Base-by-base conservation (phyloP, 2,888 invertebrate species). In the Coelopa pilipes region DNA sequence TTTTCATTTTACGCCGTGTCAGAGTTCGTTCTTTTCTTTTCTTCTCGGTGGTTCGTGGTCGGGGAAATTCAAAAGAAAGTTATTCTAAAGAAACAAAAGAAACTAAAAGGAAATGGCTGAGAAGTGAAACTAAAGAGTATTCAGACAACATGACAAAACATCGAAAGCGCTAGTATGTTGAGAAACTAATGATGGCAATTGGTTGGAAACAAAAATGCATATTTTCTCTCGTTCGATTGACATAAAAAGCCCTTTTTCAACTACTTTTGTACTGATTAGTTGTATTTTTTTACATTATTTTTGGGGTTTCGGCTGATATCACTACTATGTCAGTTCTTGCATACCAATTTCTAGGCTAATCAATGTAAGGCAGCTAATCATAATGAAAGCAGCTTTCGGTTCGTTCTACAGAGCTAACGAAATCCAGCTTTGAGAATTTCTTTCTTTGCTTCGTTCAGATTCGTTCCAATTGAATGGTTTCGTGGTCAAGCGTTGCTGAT, bases 351-450 rank as follows among this genome's bases (percentile, higher is more conserved):
- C 17, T 59, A 73, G 50, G 63, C 45, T 74, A 60, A 21, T 50
- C 55, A 70, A 74, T 72, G 17, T 73, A 67, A 59, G 69, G 15
- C 67, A 46, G 49, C 62, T 67, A 72, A 72, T 72, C 72, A 70
- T 74, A 74, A 70, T 71, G 69, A 74, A 78, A 76, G 75, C 75
- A 76, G 71, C 74, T 76, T 63, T 72, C 24, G 24, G 50, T 68
- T 24, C 49, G n/a, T 53, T 55, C 57, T 59, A 47, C 19, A 67
- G 60, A 73, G 65, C 67, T 70, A 62, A 74, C 72, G 75, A 75
- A 76, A 76, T 78, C 79, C 78, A 78, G 76, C 75, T 76, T 71
- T 77, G 79, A 78, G 79, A 79, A 79, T 79, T 76, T 76, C 74
- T 76, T 78, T 74, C 76, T 75, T 75, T 74, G 62, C 47, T 13